Percentiles rank a stretch among this genome's conserved stretches.
These are phyloP conservation scores for Nymphicus hollandicus DNA, from an alignment of 2,113 vertebrate species.

Conservation along the genomic window DNA sequence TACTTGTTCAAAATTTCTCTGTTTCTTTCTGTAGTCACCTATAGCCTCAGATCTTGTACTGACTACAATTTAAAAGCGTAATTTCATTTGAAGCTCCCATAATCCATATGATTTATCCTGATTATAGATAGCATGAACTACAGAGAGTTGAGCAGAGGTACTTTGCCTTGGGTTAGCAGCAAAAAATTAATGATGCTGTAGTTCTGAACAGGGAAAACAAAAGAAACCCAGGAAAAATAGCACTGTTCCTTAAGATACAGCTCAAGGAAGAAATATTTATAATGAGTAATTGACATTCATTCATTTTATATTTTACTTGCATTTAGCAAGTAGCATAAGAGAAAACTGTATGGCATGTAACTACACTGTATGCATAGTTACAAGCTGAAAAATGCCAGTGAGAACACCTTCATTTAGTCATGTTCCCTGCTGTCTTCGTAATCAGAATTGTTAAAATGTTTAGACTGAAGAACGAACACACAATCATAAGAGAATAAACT, in stretches of 20 bases:
- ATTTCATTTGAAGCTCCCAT: background rate
- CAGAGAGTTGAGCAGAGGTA: background rate
- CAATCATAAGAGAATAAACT: background rate
- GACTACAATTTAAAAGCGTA: background rate
- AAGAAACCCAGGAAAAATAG: background rate
- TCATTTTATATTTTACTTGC: background rate
- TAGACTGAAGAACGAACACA: background rate
- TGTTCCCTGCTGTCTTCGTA: background rate
- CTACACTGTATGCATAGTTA: background rate
- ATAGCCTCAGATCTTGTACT: background rate
- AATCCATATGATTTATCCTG: background rate
- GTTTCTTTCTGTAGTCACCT: background rate
- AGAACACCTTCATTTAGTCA: background rate
- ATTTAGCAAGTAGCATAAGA: background rate
- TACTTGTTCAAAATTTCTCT: background rate
- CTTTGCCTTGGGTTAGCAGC: background rate
- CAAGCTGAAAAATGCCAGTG: background rate
- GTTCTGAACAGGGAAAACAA: background rate
- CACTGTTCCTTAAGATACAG: background rate
- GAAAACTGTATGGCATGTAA: background rate
- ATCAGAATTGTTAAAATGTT: background rate
- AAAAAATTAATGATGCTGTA: background rate
- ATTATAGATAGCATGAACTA: background rate
- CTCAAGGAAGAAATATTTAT: background rate
- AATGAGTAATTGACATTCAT: background rate